Conservation (phyloP, 1,140 invertebrate genomes). For the Calephelis virginiensis region DNA sequence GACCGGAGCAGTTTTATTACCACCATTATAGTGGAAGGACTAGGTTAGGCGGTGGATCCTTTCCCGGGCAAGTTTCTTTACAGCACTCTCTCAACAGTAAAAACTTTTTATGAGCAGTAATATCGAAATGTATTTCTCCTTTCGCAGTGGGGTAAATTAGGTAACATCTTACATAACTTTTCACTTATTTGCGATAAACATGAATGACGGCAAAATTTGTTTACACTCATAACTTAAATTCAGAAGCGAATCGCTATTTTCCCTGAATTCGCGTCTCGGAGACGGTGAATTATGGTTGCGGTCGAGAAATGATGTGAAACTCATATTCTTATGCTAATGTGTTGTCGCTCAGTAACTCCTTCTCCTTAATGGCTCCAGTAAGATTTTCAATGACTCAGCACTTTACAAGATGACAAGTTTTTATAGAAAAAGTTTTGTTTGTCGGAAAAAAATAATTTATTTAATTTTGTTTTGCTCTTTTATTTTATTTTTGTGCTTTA, state of each 20-base stretch:
- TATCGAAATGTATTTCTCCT: no score
- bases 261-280: constrained; percentile 9
- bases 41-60: no score
- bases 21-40: no score
- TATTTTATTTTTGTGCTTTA: no score
- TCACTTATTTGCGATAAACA: constrained; percentile 8
- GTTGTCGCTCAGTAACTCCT: constrained; percentile 20
- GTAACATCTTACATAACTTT: no score
- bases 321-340: constrained; percentile 40
- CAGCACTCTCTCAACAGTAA: no score
- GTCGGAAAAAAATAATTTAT: neutral
- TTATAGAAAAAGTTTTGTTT: neutral
- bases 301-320: constrained; percentile 30
- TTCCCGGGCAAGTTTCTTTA: no score
- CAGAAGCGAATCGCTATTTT: constrained; percentile 19
- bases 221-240: constrained; percentile 16
- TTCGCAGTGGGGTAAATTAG: no score
- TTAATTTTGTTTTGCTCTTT: no score
- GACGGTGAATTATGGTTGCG: constrained; percentile 32
- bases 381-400: constrained; percentile 18
- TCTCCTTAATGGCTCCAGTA: constrained; percentile 16
- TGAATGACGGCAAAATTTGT: neutral
- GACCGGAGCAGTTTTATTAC: no score
- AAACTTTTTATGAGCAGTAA: no score
- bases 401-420: constrained; percentile 2